Conservation (phyloP, 2,888 invertebrate species). For the Octonoba sinensis region DNA sequence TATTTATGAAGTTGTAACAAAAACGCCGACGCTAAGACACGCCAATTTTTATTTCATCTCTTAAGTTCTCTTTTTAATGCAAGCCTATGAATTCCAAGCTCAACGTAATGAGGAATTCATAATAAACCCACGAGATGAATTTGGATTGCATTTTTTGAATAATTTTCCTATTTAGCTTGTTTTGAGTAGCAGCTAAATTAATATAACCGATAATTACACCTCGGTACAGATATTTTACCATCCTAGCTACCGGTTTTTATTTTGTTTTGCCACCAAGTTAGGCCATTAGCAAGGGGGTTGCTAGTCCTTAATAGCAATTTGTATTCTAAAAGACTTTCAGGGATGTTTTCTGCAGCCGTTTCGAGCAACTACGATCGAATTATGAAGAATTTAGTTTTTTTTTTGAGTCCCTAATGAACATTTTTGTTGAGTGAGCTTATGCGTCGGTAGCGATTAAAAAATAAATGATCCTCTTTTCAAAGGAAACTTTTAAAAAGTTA, state of each 20-base stretch:
- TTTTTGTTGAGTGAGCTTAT: slow-evolving; percentile 15
- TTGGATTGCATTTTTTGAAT: slow-evolving; percentile 50
- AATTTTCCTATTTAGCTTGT: slow-evolving; percentile 49
- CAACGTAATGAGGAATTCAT: slow-evolving; percentile 48
- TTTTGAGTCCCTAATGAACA: slow-evolving; percentile 20
- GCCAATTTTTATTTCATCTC: slow-evolving; percentile 19
- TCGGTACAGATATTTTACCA: slow-evolving; percentile 50
- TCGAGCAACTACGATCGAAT: slow-evolving; percentile 34
- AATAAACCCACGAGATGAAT: slow-evolving; percentile 49
- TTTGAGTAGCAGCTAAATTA: slow-evolving; percentile 63
- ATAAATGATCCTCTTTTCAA: not conserved
- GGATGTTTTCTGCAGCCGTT: slow-evolving; percentile 42
- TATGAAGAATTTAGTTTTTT: slow-evolving; percentile 29
- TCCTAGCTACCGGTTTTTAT: slow-evolving; percentile 46
- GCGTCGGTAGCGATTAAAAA: slow-evolving; percentile 32
- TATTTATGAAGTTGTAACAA: slow-evolving; percentile 45
- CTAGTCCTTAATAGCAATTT: slow-evolving; percentile 33
- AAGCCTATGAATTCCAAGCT: slow-evolving; percentile 25
- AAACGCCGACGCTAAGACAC: slow-evolving; percentile 13
- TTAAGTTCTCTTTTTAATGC: slow-evolving; percentile 25
- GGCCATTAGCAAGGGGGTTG: slow-evolving; percentile 35
- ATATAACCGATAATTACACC: slow-evolving; percentile 63
- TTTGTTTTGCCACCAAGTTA: slow-evolving; percentile 46
- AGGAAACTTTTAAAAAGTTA: slow-evolving; percentile 27
- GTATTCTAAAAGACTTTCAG: slow-evolving; percentile 52